Conservation (phyloP, 2,113 vertebrate species). For the Alethe castanea region DNA sequence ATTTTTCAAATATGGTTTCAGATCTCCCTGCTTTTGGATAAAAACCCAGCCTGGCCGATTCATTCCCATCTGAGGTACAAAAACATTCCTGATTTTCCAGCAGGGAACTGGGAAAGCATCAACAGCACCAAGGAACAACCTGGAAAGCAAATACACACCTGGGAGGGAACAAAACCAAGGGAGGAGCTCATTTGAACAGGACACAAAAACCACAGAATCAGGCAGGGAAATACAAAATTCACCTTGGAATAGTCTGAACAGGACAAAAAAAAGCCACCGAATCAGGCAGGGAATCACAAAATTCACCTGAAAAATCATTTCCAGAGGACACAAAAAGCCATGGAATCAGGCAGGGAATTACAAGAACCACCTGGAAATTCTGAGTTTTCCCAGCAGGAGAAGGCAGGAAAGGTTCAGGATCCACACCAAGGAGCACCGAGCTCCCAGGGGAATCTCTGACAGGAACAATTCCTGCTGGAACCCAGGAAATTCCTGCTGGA, state of each 20-base stretch:
- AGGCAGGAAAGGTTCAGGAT: fast-evolving
- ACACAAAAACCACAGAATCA: neutral
- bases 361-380: neutral
- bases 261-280: no score
- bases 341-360: no score
- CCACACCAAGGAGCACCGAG: fast-evolving
- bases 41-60: no score
- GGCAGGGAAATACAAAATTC: neutral
- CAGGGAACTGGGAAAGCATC: no score
- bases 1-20: no score
- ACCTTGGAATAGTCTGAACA: no score
- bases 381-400: neutral
- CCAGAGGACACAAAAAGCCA: neutral
- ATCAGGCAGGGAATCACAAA: neutral
- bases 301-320: no score
- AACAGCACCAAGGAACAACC: neutral
- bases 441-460: neutral
- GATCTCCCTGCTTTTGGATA: no score
- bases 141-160: neutral
- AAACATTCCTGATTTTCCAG: no score
- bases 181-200: neutral
- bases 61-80: no score
- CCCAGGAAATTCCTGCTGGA: neutral
- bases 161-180: no score
- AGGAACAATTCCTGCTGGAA: neutral